phyloP scores from a whole-genome alignment of 2,888 invertebrate species.

The Pterostichus madidus region DNA sequence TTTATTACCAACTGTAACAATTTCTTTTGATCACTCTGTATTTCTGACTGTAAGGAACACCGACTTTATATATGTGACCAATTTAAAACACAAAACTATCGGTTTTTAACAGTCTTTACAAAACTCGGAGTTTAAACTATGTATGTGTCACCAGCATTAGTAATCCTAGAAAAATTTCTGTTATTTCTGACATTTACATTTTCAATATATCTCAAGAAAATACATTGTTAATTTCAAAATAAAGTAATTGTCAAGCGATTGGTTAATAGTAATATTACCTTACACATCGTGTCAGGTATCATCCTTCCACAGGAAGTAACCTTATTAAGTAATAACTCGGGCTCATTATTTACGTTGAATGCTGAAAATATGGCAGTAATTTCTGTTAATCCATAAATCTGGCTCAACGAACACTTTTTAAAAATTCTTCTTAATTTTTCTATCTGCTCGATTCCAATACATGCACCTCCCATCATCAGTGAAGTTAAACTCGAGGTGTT shows the following conservation, averaged over 20 bases:
- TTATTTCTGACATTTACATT: too few species aligned
- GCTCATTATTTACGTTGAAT: background rate
- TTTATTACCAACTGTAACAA: too few species aligned
- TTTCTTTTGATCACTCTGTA: too few species aligned
- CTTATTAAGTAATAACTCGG: background rate
- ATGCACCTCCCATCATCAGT: slow-evolving; percentile 66
- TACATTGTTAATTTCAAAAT: background rate
- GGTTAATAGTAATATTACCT: background rate
- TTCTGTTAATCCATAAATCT: slow-evolving; percentile 68
- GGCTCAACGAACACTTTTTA: slow-evolving; percentile 31
- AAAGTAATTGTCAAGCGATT: too few species aligned
- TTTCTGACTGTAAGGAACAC: too few species aligned
- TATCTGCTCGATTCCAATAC: slow-evolving; percentile 57
- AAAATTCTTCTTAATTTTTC: slow-evolving; percentile 60
- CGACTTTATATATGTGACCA: too few species aligned
- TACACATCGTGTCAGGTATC: slow-evolving; percentile 3
- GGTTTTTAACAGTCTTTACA: too few species aligned
- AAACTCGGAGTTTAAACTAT: too few species aligned
- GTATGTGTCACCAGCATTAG: too few species aligned
- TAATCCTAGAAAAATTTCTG: too few species aligned
- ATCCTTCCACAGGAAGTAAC: background rate
- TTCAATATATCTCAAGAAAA: too few species aligned
- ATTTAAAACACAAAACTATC: too few species aligned
- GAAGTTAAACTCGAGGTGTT: slow-evolving; percentile 56
- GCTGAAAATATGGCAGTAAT: slow-evolving; percentile 37